A percentile compares a stretch with the other conserved stretches of the same genome.
Evolutionary conservation across 2,888 invertebrate species (phyloP).

Genomic region (Cordilura impudica): DNA sequence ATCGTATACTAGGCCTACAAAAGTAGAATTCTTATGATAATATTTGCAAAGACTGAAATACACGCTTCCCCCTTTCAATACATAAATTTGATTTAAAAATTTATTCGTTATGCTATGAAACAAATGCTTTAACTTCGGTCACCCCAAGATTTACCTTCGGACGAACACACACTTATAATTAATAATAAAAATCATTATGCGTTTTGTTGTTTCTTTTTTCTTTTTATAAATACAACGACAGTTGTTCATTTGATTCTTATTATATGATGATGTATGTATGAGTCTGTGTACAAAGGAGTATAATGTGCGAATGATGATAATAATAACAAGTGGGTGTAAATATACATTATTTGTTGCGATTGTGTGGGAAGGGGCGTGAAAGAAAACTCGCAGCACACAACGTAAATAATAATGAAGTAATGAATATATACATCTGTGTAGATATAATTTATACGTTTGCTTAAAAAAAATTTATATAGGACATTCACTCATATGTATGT

Average conservation of each 20-base stretch:
- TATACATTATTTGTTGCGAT: conserved; percentile 21
- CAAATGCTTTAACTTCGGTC: too few relatives aligned
- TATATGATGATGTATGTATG: conserved; percentile 15
- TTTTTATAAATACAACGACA: conserved; percentile 6
- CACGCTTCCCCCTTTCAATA: too few relatives aligned
- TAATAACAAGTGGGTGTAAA: conserved; percentile 52
- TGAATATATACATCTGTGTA: conserved; percentile 5
- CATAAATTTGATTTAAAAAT: too few relatives aligned
- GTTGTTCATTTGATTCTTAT: conserved; percentile 28
- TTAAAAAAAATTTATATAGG: background rate
- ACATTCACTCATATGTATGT: background rate
- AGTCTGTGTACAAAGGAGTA: background rate
- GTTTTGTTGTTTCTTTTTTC: background rate
- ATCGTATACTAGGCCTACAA: too few relatives aligned
- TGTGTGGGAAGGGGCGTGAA: conserved; percentile 9
- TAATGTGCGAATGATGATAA: conserved; percentile 37
- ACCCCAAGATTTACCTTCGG: background rate
- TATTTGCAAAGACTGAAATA: too few relatives aligned
- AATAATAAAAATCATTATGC: conserved; percentile 44
- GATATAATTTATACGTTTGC: background rate
- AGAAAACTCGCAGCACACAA: background rate
- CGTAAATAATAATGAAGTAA: conserved; percentile 21
- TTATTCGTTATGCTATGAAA: too few relatives aligned
- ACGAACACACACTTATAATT: conserved; percentile 16
- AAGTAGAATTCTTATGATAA: too few relatives aligned